phyloP scores from a whole-genome alignment of 2,888 invertebrate genomes.

The Andrena marginata region DNA sequence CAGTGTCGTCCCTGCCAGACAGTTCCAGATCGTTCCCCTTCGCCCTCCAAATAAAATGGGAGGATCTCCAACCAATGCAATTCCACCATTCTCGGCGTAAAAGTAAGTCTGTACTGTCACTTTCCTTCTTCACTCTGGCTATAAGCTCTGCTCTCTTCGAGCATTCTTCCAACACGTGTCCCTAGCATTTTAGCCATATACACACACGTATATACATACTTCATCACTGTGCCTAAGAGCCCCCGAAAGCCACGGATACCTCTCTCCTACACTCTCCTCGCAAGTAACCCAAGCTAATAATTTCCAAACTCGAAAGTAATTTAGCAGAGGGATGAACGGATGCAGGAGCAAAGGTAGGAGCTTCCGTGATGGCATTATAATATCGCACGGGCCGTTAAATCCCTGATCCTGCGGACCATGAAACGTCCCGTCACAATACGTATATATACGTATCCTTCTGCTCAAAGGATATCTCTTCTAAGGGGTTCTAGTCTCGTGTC shows the following conservation, averaged over 20 bases:
- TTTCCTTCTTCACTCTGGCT: not conserved
- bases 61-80: not conserved
- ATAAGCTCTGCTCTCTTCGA: no score
- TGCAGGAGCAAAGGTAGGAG: constrained; percentile 49
- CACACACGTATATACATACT: not conserved
- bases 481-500: not conserved
- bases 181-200: no score
- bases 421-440: constrained; percentile 74
- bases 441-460: not conserved
- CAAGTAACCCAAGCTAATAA: not conserved
- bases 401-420: constrained; percentile 81
- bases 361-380: constrained; percentile 73
- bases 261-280: not conserved
- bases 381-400: constrained; percentile 83
- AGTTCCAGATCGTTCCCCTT: not conserved
- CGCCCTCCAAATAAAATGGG: not conserved
- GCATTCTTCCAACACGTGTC: no score
- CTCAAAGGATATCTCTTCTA: not conserved
- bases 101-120: constrained; percentile 14
- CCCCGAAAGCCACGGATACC: not conserved
- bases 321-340: not conserved
- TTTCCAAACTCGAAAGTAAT: constrained; percentile 1
- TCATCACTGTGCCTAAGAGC: not conserved
- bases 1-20: constrained; percentile 7
- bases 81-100: not conserved